These are phyloP conservation scores for Steatornis caripensis DNA, from an alignment of 2,113 vertebrate genomes.

Conservation along the genomic window DNA sequence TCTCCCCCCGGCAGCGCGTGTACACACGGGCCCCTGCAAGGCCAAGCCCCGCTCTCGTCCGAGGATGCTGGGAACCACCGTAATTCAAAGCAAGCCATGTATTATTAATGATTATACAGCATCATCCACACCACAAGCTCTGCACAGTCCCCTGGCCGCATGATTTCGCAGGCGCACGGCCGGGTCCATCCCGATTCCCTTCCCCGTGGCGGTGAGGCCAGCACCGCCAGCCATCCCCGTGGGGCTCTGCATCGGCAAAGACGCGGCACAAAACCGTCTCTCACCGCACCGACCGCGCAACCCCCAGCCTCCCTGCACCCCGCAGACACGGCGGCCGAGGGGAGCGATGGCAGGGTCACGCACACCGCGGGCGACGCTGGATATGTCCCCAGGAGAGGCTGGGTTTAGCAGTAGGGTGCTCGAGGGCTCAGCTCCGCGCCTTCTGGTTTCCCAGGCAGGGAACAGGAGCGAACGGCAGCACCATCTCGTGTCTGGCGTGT, in stretches of 20 bases:
- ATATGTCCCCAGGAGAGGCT: neutral
- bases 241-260: neutral
- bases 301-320: no score
- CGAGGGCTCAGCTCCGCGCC: neutral
- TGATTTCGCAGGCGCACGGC: no score
- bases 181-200: no score
- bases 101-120: no score
- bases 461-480: neutral
- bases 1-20: no score
- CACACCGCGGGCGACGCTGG: accelerated
- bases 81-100: no score
- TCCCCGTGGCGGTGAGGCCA: neutral
- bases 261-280: neutral
- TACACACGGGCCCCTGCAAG: no score
- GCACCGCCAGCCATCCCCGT: accelerated
- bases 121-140: no score
- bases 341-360: neutral
- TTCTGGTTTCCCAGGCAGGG: neutral
- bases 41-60: no score
- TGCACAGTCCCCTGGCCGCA: no score
- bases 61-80: no score
- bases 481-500: neutral
- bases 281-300: no score
- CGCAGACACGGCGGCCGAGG: accelerated
- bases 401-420: neutral